Conservation (phyloP, 2,113 vertebrate species). For the Asarcornis scutulata region DNA sequence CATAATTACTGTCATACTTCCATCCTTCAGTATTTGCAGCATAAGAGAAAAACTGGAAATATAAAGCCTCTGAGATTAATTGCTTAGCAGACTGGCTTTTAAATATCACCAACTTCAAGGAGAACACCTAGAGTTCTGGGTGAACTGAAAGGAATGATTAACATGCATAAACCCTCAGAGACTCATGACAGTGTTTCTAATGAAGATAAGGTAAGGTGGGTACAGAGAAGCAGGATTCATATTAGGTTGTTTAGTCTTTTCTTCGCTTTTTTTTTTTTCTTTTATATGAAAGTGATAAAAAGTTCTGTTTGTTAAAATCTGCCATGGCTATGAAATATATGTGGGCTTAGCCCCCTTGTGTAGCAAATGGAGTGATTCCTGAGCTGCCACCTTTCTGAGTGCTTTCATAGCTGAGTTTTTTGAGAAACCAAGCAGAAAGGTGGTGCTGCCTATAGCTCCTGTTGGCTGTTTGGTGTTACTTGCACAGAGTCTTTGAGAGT, state of each 20-base stretch:
- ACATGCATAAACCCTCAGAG: not conserved
- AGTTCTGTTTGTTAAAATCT: not conserved
- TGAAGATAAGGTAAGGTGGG: not conserved
- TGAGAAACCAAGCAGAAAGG: not conserved
- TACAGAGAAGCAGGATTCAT: not conserved
- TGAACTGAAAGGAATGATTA: not conserved
- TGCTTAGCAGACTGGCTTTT: not conserved
- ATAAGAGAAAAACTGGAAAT: not conserved
- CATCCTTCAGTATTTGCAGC: not conserved
- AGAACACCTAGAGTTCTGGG: not conserved
- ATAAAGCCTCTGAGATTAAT: not conserved
- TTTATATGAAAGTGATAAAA: not conserved
- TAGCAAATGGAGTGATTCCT: not conserved
- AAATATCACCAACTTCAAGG: not conserved
- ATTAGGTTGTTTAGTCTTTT: rapidly evolving
- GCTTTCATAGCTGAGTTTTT: not conserved
- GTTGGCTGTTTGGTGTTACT: not conserved
- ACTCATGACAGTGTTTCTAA: not conserved
- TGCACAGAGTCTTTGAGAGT: not conserved
- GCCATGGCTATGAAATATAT: not conserved
- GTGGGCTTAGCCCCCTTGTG: not conserved
- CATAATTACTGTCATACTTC: not conserved
- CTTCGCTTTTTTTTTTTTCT: rapidly evolving
- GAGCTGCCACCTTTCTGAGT: not conserved
- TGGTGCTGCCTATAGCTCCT: not conserved